These are phyloP conservation scores for Synergus itoensis DNA, from an alignment of 2,888 invertebrate genomes.

Conservation along the genomic window DNA sequence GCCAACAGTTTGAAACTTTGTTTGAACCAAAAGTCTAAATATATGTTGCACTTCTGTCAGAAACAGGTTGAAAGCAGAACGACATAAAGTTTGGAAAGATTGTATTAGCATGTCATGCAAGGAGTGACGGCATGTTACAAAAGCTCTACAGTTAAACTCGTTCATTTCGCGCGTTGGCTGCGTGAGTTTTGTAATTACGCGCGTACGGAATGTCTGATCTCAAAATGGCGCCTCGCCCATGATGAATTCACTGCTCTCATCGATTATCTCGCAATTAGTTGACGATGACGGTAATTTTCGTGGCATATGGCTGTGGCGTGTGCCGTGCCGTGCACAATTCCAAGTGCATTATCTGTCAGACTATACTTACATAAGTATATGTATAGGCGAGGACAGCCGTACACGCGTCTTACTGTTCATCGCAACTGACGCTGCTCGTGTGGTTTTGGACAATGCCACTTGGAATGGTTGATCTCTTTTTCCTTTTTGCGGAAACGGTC, in stretches of 20 bases:
- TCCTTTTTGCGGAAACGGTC: conserved; percentile 60
- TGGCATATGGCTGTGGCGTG: conserved; percentile 73
- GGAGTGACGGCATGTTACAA: background rate
- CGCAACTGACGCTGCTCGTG: conserved; percentile 75
- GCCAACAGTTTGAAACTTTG: too few species aligned
- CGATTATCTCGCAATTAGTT: conserved; percentile 70
- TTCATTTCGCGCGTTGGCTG: conserved; percentile 11
- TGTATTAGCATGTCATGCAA: background rate
- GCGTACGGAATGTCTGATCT: background rate
- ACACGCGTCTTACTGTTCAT: conserved; percentile 68
- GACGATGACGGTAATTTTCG: conserved; percentile 71
- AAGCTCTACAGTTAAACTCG: conserved; percentile 21
- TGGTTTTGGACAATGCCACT: conserved; percentile 72
- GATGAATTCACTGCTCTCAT: conserved; percentile 68
- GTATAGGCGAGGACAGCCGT: conserved; percentile 65
- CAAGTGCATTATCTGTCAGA: conserved; percentile 64
- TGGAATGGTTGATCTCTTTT: conserved; percentile 53
- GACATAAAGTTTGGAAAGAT: background rate
- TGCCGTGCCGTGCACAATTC: conserved; percentile 66
- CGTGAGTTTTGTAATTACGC: conserved; percentile 26
- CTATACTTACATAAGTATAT: conserved; percentile 68
- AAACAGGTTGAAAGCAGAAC: conserved; percentile 5
- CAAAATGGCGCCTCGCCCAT: conserved; percentile 44
- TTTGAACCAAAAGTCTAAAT: too few species aligned
- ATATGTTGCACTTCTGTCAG: background rate